phyloP scores from a whole-genome alignment of 2,797 vertebrate genomes.

The Tarsius wallacei region DNA sequence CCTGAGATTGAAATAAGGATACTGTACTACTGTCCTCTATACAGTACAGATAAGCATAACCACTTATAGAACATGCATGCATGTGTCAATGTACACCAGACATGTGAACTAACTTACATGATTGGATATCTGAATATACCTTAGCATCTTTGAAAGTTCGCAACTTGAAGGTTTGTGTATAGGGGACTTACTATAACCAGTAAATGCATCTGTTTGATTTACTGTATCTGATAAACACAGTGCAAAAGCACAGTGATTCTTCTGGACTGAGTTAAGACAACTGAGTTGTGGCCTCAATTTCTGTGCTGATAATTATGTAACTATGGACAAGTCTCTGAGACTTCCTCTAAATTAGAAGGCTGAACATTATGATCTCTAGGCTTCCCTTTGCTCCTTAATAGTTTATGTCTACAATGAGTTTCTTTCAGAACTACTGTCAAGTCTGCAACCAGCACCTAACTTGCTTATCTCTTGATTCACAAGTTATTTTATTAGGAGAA shows the following conservation, averaged over 20 bases:
- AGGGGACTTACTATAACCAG: not conserved
- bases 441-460: not conserved
- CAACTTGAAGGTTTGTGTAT: no score
- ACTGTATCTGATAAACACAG: not conserved
- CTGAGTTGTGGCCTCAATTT: not conserved
- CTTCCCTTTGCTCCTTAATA: not conserved
- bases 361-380: not conserved
- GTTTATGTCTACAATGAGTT: not conserved
- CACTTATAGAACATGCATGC: no score
- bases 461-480: not conserved
- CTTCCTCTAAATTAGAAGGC: not conserved
- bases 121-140: no score
- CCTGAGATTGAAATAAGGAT: no score
- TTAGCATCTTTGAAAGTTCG: no score
- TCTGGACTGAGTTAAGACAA: not conserved
- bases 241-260: not conserved
- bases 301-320: not conserved
- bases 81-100: no score
- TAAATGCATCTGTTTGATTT: conserved; percentile 20
- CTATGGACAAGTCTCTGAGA: not conserved
- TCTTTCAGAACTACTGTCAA: not conserved
- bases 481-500: not conserved
- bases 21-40: no score
- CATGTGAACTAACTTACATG: no score
- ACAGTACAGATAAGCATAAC: no score